A percentile compares a stretch with the other conserved stretches of the same genome.
phyloP scores from a whole-genome alignment of 2,888 invertebrate species.

The Toxonevra muliebris region DNA sequence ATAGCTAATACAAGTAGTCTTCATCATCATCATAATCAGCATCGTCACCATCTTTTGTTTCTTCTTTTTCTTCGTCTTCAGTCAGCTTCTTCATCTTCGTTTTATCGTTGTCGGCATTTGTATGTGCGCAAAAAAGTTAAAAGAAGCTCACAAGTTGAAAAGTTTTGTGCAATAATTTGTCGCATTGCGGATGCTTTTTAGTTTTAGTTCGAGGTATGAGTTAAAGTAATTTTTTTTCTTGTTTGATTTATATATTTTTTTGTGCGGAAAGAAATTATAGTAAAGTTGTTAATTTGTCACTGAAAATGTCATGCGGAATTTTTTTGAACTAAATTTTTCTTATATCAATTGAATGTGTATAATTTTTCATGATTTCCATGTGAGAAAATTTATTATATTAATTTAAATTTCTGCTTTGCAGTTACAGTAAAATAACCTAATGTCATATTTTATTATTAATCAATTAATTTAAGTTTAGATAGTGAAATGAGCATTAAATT shows the following conservation, averaged over 20 bases:
- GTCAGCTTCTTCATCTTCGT: background rate
- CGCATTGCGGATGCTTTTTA: conserved; percentile 47
- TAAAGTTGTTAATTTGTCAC: conserved; percentile 12
- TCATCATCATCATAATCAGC: conserved; percentile 2
- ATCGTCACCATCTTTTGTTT: background rate
- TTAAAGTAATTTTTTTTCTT: background rate
- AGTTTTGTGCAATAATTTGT: conserved; percentile 47
- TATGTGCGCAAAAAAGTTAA: background rate
- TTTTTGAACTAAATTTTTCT: too few species aligned
- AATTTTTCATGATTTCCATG: conserved; percentile 9
- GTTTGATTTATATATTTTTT: conserved; percentile 7
- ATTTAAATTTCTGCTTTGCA: too few species aligned
- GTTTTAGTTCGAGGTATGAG: conserved; percentile 9
- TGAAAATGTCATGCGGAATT: conserved; percentile 9
- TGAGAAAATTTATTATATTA: background rate
- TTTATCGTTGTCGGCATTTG: background rate
- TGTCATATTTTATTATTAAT: too few species aligned
- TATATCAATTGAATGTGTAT: background rate
- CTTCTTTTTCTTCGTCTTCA: background rate
- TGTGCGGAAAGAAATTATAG: conserved; percentile 5
- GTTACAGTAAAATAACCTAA: too few species aligned
- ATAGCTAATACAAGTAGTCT: background rate
- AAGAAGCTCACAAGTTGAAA: conserved; percentile 28
- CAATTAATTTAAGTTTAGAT: too few species aligned
- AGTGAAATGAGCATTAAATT: too few species aligned